A percentile compares a stretch with the other conserved stretches of the same genome.
phyloP scores from a whole-genome alignment of 2,113 vertebrate species.

The Pipra filicauda region DNA sequence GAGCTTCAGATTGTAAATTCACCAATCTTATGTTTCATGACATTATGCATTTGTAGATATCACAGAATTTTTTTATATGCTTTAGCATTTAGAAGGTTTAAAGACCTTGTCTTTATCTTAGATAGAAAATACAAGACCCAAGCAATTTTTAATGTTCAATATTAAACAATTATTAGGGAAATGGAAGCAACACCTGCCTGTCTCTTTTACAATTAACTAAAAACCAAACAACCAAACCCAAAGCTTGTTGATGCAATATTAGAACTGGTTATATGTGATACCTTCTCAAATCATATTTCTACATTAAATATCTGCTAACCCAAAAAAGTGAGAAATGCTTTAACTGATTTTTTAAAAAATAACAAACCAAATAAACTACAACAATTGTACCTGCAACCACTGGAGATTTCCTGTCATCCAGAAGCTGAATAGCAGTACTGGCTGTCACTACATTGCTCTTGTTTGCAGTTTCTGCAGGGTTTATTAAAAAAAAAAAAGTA shows the following conservation, averaged over 20 bases:
- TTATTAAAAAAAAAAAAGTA: not conserved
- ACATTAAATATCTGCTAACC: not conserved
- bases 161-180: not conserved
- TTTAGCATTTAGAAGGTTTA: not conserved
- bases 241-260: not conserved
- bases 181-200: not conserved
- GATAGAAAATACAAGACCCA: not conserved
- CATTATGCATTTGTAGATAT: not conserved
- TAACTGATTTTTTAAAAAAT: not conserved
- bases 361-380: not conserved
- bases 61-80: not conserved
- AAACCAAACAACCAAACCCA: fast-evolving
- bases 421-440: constrained; percentile 92
- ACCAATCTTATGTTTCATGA: not conserved
- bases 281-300: not conserved
- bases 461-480: constrained; percentile 83
- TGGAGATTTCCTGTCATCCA: constrained; percentile 96
- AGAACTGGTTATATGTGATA: not conserved
- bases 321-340: not conserved
- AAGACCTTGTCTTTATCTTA: not conserved
- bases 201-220: not conserved
- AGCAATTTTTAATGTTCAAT: not conserved
- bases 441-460: constrained; percentile 93
- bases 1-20: not conserved
- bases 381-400: constrained; percentile 90